Evolutionary conservation across 2,797 vertebrate genomes (phyloP).

Genomic region (Enteromius trimaculatus): DNA sequence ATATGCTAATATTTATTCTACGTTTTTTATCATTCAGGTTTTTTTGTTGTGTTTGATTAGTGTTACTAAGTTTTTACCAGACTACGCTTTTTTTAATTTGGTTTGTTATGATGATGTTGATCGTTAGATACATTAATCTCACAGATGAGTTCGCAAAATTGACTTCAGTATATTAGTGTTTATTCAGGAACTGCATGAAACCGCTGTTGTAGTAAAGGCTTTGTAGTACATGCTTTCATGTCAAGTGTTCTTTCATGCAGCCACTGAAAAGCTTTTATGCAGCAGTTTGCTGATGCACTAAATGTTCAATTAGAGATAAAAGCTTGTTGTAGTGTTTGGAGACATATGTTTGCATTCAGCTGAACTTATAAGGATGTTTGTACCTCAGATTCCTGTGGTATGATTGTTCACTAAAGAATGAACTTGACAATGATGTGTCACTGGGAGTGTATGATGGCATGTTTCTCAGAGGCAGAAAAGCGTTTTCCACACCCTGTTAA

Average conservation of each 20-base stretch:
- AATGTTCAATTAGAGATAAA: slow-evolving; percentile 47
- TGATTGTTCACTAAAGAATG: slow-evolving; percentile 45
- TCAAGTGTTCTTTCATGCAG: slow-evolving; percentile 33
- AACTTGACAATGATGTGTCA: slow-evolving; percentile 37
- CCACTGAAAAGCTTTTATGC: slow-evolving; percentile 36
- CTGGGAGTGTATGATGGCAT: slow-evolving; percentile 42
- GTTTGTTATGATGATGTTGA: slow-evolving; percentile 25
- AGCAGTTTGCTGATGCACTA: slow-evolving; percentile 33
- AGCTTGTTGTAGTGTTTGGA: slow-evolving; percentile 34
- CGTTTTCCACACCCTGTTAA: slow-evolving; percentile 57
- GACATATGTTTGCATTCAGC: slow-evolving; percentile 38
- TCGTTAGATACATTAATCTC: slow-evolving; percentile 40
- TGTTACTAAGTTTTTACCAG: background rate
- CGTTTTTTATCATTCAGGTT: background rate
- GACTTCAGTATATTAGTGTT: slow-evolving; percentile 23
- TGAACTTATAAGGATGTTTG: slow-evolving; percentile 27
- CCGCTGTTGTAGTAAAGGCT: background rate
- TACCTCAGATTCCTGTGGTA: slow-evolving; percentile 38
- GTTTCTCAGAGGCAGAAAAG: slow-evolving; percentile 35
- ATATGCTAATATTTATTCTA: background rate
- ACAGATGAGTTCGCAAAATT: slow-evolving; percentile 39
- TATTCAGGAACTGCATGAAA: slow-evolving; percentile 31
- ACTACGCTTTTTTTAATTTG: slow-evolving; percentile 12
- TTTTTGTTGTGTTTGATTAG: background rate
- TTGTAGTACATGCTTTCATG: slow-evolving; percentile 40